Conservation (phyloP, 2,113 vertebrate genomes). For the Siphamia tubifer region DNA sequence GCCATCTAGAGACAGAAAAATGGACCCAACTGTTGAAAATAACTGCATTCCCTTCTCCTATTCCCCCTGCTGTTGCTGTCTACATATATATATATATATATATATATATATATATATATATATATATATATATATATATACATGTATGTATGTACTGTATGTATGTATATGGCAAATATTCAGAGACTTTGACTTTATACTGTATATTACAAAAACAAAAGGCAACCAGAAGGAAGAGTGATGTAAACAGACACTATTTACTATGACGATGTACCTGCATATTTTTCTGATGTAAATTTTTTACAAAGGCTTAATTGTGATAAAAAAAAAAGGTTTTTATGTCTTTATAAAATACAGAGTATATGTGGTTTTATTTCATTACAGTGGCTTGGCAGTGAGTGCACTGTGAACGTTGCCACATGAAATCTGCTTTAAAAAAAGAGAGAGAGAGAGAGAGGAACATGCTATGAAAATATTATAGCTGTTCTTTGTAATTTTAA, state of each 20-base stretch:
- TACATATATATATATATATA: slow-evolving; percentile 86
- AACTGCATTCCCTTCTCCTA: slow-evolving; percentile 75
- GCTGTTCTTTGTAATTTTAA: slow-evolving; percentile 48
- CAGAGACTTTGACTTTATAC: slow-evolving; percentile 88
- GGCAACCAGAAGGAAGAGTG: slow-evolving; percentile 54
- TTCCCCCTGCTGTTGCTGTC: slow-evolving; percentile 80
- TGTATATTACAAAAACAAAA: slow-evolving; percentile 66
- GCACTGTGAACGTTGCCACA: slow-evolving; percentile 60
- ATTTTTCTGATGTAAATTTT: slow-evolving; percentile 88
- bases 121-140: slow-evolving; percentile 85
- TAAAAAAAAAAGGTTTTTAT: slow-evolving; percentile 81
- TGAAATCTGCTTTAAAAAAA: slow-evolving; percentile 67
- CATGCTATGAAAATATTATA: slow-evolving; percentile 50
- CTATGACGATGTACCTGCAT: slow-evolving; percentile 75
- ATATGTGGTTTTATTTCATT: slow-evolving; percentile 72
- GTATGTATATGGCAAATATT: slow-evolving; percentile 91
- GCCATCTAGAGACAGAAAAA: slow-evolving; percentile 82
- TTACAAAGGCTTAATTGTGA: slow-evolving; percentile 82
- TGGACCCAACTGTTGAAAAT: slow-evolving; percentile 2
- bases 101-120: slow-evolving; percentile 74
- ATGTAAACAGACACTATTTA: slow-evolving; percentile 74
- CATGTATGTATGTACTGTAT: no score
- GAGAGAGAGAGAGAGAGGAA: slow-evolving; percentile 58
- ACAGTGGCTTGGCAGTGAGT: slow-evolving; percentile 65
- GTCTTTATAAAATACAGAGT: slow-evolving; percentile 80